Evolutionary conservation across 2,888 invertebrate species (phyloP), one percentile per base, ranked within the genome.

Genomic region (Idaea straminata): DNA sequence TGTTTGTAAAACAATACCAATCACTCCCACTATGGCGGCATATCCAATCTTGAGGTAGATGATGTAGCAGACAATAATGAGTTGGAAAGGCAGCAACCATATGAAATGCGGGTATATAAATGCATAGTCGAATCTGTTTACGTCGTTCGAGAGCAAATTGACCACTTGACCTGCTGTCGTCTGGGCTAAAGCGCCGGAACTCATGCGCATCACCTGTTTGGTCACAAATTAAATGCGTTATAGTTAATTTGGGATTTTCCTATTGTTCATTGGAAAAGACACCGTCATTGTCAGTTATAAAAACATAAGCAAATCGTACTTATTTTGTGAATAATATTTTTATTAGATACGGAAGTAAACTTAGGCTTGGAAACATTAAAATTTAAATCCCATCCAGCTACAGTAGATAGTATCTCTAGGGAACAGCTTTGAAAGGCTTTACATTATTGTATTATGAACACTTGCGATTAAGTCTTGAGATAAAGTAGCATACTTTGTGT

Each of bases 61-160:
- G 70, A 98, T 95, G 79, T 95, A 96, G 69, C 96, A 95, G 34
- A 98, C 96, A 47, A 92, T 72, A 38, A 90, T 73, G 67, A 94
- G 94, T 84, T 95, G 95, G 7, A 97, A 80, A 0, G 98, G 98
- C 71, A 97, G 95, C 47, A 98, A 94, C 97, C 98, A 98, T 82
- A 98, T 94, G 88, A 96, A 98, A 84, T 98, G 97, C 7, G 97
- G 92, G 83, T 96, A 97, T 65, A 97, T 94, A 68, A 96, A 95
- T 4, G 96, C 96, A 85, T 96, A 94, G 85, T 99, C 99, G 81
- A 99, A 97, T 59, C 98, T 95, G 84, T 96, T 96, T 10, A 99
- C 98, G 85, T 99, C 99, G 81, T 99, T 99, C 5, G 98, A 98
- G 64, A 99, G 94, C 5, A 99, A 92, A 89, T 99, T 99, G 15